A percentile compares a stretch with the other conserved stretches of the same genome.
Conservation (phyloP, 2,797 vertebrate genomes). For the Lagodon rhomboides region DNA sequence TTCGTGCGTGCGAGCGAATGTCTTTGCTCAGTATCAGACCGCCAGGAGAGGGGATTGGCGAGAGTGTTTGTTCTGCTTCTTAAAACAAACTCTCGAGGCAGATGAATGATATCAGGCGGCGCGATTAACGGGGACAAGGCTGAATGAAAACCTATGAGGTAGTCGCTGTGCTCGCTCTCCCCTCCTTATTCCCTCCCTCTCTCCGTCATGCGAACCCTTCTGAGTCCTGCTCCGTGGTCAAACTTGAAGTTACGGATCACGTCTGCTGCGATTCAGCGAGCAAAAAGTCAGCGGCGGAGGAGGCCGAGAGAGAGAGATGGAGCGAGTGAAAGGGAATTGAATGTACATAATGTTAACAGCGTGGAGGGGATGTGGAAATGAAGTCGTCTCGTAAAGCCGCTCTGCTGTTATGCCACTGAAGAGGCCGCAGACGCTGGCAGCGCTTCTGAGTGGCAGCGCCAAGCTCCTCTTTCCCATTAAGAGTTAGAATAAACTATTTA, state of each 20-base stretch:
- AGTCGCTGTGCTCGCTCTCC: constrained; percentile 54
- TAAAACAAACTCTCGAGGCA: constrained; percentile 82
- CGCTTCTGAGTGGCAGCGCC: constrained; percentile 38
- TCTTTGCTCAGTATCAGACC: constrained; percentile 65
- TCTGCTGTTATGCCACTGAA: constrained; percentile 47
- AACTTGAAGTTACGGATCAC: constrained; percentile 57
- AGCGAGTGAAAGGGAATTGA: constrained; percentile 19
- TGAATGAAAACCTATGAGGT: constrained; percentile 74
- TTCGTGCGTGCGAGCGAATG: constrained; percentile 9
- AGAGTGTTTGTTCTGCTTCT: constrained; percentile 78
- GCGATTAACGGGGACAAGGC: constrained; percentile 75
- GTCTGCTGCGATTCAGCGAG: constrained; percentile 35
- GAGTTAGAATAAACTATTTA: constrained; percentile 82
- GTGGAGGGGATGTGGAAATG: constrained; percentile 34
- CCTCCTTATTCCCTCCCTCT: constrained; percentile 38
- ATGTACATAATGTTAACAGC: background rate
- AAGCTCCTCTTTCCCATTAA: constrained; percentile 71
- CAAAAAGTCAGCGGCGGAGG: constrained; percentile 15
- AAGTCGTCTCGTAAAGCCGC: constrained; percentile 45
- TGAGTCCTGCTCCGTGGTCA: constrained; percentile 50
- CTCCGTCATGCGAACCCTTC: constrained; percentile 10
- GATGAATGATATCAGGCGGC: constrained; percentile 81
- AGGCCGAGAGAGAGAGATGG: background rate
- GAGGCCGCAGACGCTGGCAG: constrained; percentile 55
- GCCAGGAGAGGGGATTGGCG: constrained; percentile 72